These are phyloP conservation scores for Popillia japonica DNA, from an alignment of 1,140 invertebrate species.

Conservation along the genomic window DNA sequence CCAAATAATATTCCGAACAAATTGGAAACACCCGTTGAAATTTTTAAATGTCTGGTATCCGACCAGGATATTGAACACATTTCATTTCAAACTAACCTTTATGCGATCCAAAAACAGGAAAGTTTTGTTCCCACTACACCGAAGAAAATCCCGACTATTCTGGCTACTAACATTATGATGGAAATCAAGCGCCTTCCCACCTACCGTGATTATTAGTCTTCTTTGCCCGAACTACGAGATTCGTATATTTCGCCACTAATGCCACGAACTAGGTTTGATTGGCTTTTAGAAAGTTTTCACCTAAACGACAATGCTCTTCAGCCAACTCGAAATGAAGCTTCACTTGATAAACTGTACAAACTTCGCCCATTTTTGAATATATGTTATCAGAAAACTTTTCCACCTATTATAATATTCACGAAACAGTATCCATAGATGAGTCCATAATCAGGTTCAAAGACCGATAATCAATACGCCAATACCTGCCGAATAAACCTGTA, in stretches of 20 bases:
- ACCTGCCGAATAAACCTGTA: slow-evolving; percentile 51
- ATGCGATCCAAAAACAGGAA: no score
- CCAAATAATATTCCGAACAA: no score
- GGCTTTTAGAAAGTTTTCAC: neutral
- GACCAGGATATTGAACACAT: no score
- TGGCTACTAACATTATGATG: neutral
- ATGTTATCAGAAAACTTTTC: neutral
- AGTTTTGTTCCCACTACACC: neutral
- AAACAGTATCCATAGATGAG: slow-evolving; percentile 58
- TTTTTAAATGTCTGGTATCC: no score
- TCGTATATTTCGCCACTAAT: neutral
- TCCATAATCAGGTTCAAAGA: slow-evolving; percentile 49
- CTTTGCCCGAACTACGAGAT: neutral
- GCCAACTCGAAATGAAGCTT: neutral
- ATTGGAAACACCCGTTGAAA: no score
- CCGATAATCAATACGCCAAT: slow-evolving; percentile 47
- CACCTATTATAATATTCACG: slow-evolving; percentile 1
- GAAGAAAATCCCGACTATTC: neutral
- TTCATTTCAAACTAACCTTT: no score
- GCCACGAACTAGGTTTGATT: slow-evolving; percentile 25
- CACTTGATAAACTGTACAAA: neutral
- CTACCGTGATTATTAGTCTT: neutral
- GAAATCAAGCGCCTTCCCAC: neutral
- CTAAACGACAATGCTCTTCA: slow-evolving; percentile 34
- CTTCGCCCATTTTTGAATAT: neutral